These are phyloP conservation scores for Pogoniulus pusillus DNA, from an alignment of 2,797 vertebrate genomes.

Conservation along the genomic window DNA sequence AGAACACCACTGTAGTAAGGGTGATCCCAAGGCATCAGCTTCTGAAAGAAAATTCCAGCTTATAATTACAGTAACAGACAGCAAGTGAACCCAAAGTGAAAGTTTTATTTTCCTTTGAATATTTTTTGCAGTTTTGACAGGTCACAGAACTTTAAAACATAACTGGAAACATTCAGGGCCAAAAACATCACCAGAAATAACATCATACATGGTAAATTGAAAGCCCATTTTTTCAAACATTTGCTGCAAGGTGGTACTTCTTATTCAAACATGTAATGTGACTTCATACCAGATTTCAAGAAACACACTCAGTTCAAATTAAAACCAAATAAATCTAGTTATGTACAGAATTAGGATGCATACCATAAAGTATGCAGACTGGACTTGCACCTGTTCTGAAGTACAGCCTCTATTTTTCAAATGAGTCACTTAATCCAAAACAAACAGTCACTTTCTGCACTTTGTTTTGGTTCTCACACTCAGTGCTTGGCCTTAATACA, in stretches of 20 bases:
- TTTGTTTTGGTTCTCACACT: neutral
- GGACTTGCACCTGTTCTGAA: neutral
- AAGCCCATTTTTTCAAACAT: neutral
- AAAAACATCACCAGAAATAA: neutral
- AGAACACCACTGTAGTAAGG: conserved; percentile 92
- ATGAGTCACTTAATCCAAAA: neutral
- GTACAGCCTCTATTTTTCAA: neutral
- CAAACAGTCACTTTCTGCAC: neutral
- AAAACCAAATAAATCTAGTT: neutral
- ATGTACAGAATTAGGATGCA: neutral
- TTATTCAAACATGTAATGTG: neutral
- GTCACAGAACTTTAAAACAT: neutral
- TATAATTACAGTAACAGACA: neutral
- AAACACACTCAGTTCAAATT: neutral
- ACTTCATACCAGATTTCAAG: neutral
- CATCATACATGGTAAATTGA: neutral
- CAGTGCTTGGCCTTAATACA: neutral
- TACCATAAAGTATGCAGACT: neutral
- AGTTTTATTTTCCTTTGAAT: neutral
- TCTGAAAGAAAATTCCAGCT: conserved; percentile 75
- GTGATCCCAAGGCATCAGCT: conserved; percentile 97
- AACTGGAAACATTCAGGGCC: neutral
- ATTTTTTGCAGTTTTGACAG: neutral
- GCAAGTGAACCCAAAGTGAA: conserved; percentile 1
- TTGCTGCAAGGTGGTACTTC: neutral